Evolutionary conservation across 2,888 invertebrate genomes (phyloP), one percentile per base, ranked within the genome.

Genomic region (Cosmia pyralina): DNA sequence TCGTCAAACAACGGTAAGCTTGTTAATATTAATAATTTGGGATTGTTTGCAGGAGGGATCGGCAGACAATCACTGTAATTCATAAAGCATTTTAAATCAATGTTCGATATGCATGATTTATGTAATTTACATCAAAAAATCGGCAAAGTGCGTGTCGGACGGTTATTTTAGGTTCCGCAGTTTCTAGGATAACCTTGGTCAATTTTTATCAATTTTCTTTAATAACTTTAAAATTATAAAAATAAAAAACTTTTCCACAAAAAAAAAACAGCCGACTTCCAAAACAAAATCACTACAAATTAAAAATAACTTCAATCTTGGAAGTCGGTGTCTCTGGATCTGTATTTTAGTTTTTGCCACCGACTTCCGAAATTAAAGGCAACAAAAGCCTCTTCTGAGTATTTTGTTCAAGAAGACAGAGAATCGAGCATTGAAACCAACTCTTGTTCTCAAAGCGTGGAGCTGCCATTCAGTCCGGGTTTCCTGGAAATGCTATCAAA

Each of bases 1-100:
- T 78, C 74, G 71, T 81, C 75, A 71, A 72, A 80, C 78, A 76
- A 62, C 46, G 64, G 69, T 71, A 69, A 71, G 70, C 75, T 62
- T 60, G 67, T 81, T 76, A 65, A 73, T 77, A 83, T 83, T 72
- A 79, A 81, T 81, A 65, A 65, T 63, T 64, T 71, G 58, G 58
- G 6, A 58, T 59, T 73, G 67, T 71, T 55, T 70, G 52, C 68
- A 41, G n/a, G 19, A 59, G 28, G n/a, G 58, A 55, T 57, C 11
- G 58, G 6, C 19, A 22, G 38, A 63, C 59, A 71, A 65, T 79
- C 58, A 75, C 62, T 59, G 59, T 66, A 48, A 83, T 71, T 52
- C 28, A 68, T 63, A 63, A 59, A 74, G n/a, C 66, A 59, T 66
- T 82, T 71, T 74, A 46, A 68, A 79, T 79, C 65, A 83, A 71